Percentiles rank a stretch among this genome's conserved stretches.
Conservation (phyloP, 2,113 vertebrate species). For the Xiphophorus couchianus region DNA sequence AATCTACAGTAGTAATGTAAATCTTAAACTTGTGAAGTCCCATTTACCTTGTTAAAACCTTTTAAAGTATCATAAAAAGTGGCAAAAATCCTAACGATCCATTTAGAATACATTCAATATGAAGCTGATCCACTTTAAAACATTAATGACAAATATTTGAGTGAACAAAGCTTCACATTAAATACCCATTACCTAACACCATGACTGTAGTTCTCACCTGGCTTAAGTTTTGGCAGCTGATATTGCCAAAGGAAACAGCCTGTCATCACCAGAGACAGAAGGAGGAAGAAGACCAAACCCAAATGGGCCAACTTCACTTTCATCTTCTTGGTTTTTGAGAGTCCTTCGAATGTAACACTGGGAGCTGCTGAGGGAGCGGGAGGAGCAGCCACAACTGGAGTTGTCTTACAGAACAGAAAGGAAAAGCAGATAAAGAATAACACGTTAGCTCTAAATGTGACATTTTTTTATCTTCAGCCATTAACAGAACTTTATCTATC, state of each 20-base stretch:
- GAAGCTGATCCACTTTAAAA: neutral
- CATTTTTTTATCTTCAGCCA: neutral
- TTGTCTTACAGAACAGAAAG: conserved; percentile 45
- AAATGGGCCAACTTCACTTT: conserved; percentile 83
- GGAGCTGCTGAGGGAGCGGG: conserved; percentile 36
- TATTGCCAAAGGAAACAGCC: conserved; percentile 87
- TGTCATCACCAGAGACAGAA: conserved; percentile 86
- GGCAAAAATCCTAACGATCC: neutral
- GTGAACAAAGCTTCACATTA: no score
- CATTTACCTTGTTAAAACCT: neutral
- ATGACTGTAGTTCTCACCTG: conserved; percentile 55
- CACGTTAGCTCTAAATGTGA: conserved; percentile 2
- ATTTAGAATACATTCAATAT: neutral
- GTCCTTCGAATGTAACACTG: conserved; percentile 50
- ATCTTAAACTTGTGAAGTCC: neutral
- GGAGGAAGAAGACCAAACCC: conserved; percentile 82
- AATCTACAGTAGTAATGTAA: no score
- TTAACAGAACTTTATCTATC: neutral
- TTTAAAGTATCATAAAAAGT: neutral
- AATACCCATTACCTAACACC: neutral
- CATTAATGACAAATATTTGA: neutral
- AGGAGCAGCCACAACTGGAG: conserved; percentile 44
- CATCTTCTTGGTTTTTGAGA: conserved; percentile 67
- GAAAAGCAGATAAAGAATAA: conserved; percentile 8
- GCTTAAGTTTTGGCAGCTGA: conserved; percentile 72